A percentile compares a stretch with the other conserved stretches of the same genome.
phyloP scores from a whole-genome alignment of 1,140 invertebrate species.

The Sycophaga agraensis region DNA sequence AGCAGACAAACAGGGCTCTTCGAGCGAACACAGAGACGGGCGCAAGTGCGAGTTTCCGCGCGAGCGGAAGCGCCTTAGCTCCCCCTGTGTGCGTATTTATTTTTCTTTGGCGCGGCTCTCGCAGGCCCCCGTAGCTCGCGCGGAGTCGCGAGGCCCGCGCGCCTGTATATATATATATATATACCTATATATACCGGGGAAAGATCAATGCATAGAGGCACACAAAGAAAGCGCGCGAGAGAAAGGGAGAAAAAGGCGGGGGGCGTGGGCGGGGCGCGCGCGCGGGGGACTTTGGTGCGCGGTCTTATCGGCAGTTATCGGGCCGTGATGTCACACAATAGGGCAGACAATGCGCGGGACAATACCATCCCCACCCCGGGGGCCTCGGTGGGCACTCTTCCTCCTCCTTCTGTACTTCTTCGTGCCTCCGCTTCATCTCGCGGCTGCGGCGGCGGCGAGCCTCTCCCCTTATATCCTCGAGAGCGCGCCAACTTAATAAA shows the following conservation, averaged over 20 bases:
- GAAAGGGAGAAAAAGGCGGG: neutral
- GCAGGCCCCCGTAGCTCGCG: too few species aligned
- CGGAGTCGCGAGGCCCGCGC: too few species aligned
- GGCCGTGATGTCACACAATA: conserved; percentile 59
- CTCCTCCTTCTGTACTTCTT: neutral
- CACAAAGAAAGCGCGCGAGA: conserved; percentile 25
- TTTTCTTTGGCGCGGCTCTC: too few species aligned
- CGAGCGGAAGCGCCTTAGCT: too few species aligned
- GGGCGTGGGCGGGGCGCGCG: conserved; percentile 4
- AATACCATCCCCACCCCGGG: conserved; percentile 48
- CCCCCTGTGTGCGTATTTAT: too few species aligned
- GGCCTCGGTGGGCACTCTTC: conserved; percentile 11
- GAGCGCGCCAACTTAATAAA: conserved; percentile 56
- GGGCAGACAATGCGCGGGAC: conserved; percentile 57
- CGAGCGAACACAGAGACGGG: too few species aligned
- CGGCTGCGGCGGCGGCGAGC: too few species aligned
- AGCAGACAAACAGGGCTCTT: too few species aligned
- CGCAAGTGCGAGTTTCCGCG: too few species aligned
- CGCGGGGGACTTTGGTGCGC: conserved; percentile 36
- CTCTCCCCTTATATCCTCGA: conserved; percentile 31
- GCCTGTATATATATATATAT: conserved; percentile 22
- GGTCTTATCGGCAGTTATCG: conserved; percentile 59
- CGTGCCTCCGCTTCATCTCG: conserved; percentile 13
- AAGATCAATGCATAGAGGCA: too few species aligned
- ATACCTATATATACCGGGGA: too few species aligned